These are phyloP conservation scores for Bufo gargarizans DNA, from an alignment of 2,113 vertebrate genomes.

Conservation along the genomic window DNA sequence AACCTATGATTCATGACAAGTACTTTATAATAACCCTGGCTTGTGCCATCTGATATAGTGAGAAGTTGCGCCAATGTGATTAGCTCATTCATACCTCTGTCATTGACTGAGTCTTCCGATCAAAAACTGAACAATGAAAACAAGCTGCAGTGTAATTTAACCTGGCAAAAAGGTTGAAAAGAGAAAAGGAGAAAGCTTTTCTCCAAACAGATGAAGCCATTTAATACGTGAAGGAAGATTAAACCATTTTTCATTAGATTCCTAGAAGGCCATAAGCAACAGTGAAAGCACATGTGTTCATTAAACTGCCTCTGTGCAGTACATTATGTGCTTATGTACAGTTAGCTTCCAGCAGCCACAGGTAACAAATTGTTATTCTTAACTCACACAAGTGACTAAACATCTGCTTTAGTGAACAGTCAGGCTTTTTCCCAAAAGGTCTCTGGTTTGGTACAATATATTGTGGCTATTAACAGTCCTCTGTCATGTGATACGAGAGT, in stretches of 20 bases:
- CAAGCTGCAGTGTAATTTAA: constrained; percentile 60
- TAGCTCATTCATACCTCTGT: constrained; percentile 55
- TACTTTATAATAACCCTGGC: constrained; percentile 59
- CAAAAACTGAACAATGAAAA: constrained; percentile 62
- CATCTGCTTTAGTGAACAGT: constrained; percentile 67
- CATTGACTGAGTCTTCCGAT: constrained; percentile 57
- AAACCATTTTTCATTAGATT: constrained; percentile 66
- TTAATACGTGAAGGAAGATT: constrained; percentile 65
- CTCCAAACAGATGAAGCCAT: constrained; percentile 61
- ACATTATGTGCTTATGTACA: constrained; percentile 69
- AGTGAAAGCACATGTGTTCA: constrained; percentile 69
- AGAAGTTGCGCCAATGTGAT: constrained; percentile 32
- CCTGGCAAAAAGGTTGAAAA: constrained; percentile 51
- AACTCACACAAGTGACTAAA: constrained; percentile 70
- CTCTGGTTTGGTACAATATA: constrained; percentile 29
- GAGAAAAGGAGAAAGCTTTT: constrained; percentile 49
- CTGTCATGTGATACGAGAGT: neutral
- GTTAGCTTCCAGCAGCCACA: constrained; percentile 64
- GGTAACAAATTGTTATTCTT: constrained; percentile 65
- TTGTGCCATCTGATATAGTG: constrained; percentile 48
- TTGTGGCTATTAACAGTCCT: constrained; percentile 12
- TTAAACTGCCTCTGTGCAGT: constrained; percentile 65
- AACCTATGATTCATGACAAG: constrained; percentile 64
- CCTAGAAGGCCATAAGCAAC: constrained; percentile 63
- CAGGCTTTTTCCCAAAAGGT: constrained; percentile 28